phyloP scores from a whole-genome alignment of 1,140 invertebrate genomes.

The Drosophila nasuta region DNA sequence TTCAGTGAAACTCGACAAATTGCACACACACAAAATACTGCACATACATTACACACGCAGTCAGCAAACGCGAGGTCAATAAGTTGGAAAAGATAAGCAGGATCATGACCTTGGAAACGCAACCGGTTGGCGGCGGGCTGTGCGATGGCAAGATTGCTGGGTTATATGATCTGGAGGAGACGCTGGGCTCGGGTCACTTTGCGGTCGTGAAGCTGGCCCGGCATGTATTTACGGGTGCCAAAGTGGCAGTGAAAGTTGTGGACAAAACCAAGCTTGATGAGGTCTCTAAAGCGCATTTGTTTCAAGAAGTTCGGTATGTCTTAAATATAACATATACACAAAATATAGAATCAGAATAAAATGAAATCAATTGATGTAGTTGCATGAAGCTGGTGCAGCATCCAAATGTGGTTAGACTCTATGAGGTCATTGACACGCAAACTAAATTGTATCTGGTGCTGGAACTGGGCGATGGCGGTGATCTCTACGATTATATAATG shows the following conservation, averaged over 20 bases:
- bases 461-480: conserved; percentile 99
- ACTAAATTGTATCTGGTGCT: conserved; percentile 98
- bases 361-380: conserved; percentile 77
- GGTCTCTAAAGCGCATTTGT: conserved; percentile 97
- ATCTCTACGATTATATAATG: conserved; percentile 99
- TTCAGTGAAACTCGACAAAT: conserved; percentile 60
- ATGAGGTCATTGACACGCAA: conserved; percentile 99
- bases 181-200: conserved; percentile 97
- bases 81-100: conserved; percentile 41
- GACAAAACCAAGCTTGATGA: conserved; percentile 99
- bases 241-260: conserved; percentile 98
- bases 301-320: conserved; percentile 92
- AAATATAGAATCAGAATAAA: conserved; percentile 5
- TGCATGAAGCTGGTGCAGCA: conserved; percentile 99
- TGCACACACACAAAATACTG: conserved; percentile 29
- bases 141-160: conserved; percentile 97
- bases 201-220: conserved; percentile 99
- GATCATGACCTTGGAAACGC: conserved; percentile 76
- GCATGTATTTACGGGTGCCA: conserved; percentile 99
- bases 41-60: conserved; percentile 14
- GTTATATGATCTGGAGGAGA: conserved; percentile 98
- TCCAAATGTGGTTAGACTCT: conserved; percentile 98
- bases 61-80: conserved; percentile 12
- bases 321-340: background rate
- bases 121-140: conserved; percentile 81